Evolutionary conservation across 2,113 vertebrate genomes (phyloP).

Genomic region (Lipophrys pholis): DNA sequence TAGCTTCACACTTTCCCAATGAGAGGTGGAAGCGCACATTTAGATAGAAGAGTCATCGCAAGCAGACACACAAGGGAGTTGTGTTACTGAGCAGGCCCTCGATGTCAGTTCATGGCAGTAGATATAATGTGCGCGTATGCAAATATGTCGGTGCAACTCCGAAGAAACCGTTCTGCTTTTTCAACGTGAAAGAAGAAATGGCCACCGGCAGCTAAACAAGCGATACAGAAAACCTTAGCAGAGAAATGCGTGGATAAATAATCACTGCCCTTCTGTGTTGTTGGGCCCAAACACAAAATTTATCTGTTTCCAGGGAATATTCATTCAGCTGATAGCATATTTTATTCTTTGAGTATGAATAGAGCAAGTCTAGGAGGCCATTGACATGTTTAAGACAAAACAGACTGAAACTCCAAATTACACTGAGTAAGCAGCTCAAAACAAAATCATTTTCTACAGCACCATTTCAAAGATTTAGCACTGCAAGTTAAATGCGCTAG

Average conservation of each 20-base stretch:
- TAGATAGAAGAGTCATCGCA: conserved; percentile 53
- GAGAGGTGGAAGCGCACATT: conserved; percentile 67
- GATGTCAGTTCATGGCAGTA: conserved; percentile 27
- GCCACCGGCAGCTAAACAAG: conserved; percentile 33
- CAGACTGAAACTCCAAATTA: conserved; percentile 39
- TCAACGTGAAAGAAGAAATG: conserved; percentile 42
- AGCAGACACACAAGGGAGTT: conserved; percentile 30
- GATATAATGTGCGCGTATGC: conserved; percentile 10
- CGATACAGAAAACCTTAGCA: conserved; percentile 29
- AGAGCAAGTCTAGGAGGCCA: conserved; percentile 35
- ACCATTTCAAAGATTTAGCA: conserved; percentile 45
- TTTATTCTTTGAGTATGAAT: conserved; percentile 32
- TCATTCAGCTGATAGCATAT: conserved; percentile 46
- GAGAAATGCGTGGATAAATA: conserved; percentile 42
- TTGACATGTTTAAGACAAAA: conserved; percentile 36
- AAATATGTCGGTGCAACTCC: conserved; percentile 34
- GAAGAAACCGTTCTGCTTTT: conserved; percentile 47
- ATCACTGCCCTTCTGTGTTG: conserved; percentile 44
- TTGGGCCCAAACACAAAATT: conserved; percentile 51
- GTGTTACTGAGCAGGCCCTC: conserved; percentile 26
- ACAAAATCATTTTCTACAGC: conserved; percentile 32
- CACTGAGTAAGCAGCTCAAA: conserved; percentile 44
- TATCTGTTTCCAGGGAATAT: conserved; percentile 47
- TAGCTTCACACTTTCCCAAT: conserved; percentile 63
- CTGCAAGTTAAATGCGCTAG: conserved; percentile 60